phyloP scores from a whole-genome alignment of 2,797 vertebrate genomes.

The Pyrrhura leucotis region DNA sequence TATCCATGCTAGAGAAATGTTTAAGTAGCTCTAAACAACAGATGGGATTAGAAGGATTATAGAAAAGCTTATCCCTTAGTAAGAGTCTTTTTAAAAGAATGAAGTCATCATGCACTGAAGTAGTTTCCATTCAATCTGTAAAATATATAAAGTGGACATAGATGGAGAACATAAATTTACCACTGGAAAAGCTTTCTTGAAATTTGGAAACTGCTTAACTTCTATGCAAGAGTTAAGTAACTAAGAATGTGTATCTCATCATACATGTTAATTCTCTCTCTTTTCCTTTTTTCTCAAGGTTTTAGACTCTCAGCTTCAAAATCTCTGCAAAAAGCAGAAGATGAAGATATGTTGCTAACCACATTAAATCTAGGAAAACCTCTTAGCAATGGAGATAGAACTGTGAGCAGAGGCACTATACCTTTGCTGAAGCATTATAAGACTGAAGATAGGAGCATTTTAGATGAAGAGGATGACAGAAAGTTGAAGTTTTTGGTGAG shows the following conservation, averaged over 20 bases:
- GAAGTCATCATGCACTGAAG: slow-evolving; percentile 62
- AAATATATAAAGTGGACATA: slow-evolving; percentile 77
- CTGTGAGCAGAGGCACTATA: slow-evolving; percentile 40
- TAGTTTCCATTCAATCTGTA: slow-evolving; percentile 52
- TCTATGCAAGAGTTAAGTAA: slow-evolving; percentile 6
- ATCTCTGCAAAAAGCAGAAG: slow-evolving; percentile 77
- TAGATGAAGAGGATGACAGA: slow-evolving; percentile 76
- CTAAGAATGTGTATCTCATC: slow-evolving; percentile 77
- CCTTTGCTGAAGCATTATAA: slow-evolving; percentile 73
- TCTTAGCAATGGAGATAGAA: slow-evolving; percentile 71
- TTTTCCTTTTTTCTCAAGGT: slow-evolving; percentile 85
- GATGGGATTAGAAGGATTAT: slow-evolving; percentile 65
- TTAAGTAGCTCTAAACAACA: slow-evolving; percentile 56
- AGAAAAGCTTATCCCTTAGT: slow-evolving; percentile 49
- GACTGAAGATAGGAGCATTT: slow-evolving; percentile 71
- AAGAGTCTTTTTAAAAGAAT: slow-evolving; percentile 61
- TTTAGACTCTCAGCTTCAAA: slow-evolving; percentile 77
- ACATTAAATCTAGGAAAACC: slow-evolving; percentile 70
- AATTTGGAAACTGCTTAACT: not conserved
- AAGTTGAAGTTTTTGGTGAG: slow-evolving; percentile 72
- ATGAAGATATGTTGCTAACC: slow-evolving; percentile 72
- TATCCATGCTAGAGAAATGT: slow-evolving; percentile 54
- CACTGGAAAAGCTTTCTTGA: slow-evolving; percentile 15
- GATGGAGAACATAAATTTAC: not conserved
- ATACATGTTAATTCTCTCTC: slow-evolving; percentile 77